These are phyloP conservation scores for Atractosteus spatula DNA, from an alignment of 2,113 vertebrate genomes.

Conservation along the genomic window DNA sequence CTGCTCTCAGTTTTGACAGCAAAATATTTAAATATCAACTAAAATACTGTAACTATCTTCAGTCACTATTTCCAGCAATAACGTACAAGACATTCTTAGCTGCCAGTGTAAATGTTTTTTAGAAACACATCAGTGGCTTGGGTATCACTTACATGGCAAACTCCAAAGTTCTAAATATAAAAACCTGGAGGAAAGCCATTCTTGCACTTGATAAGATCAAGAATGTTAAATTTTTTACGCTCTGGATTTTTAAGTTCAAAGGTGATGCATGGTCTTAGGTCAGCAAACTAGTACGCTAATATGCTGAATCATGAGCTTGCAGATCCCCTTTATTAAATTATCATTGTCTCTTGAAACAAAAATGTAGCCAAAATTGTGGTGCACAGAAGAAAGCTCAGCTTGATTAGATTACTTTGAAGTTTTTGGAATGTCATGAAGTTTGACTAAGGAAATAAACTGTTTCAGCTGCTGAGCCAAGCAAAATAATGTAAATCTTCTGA, in stretches of 20 bases:
- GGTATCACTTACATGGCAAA: too few species aligned
- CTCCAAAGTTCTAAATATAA: too few species aligned
- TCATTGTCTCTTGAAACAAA: background rate
- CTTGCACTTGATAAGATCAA: too few species aligned
- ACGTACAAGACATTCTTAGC: too few species aligned
- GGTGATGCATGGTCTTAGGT: background rate
- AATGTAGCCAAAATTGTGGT: background rate
- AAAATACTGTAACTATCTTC: too few species aligned
- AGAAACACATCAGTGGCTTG: too few species aligned
- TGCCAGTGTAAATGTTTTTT: too few species aligned
- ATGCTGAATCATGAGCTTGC: background rate
- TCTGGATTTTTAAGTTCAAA: background rate
- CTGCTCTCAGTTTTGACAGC: too few species aligned
- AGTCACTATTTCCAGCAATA: too few species aligned
- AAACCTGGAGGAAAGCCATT: too few species aligned
- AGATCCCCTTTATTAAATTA: slow-evolving; percentile 1
- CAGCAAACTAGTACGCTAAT: background rate
- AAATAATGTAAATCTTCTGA: background rate
- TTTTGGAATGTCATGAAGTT: background rate
- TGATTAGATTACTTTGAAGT: background rate
- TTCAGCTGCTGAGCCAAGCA: background rate
- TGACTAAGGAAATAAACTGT: background rate
- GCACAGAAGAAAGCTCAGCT: background rate
- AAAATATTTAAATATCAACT: too few species aligned
- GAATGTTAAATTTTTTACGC: too few species aligned